These are phyloP conservation scores for Heteromyza rotundicornis DNA, from an alignment of 2,888 invertebrate species.

Conservation along the genomic window DNA sequence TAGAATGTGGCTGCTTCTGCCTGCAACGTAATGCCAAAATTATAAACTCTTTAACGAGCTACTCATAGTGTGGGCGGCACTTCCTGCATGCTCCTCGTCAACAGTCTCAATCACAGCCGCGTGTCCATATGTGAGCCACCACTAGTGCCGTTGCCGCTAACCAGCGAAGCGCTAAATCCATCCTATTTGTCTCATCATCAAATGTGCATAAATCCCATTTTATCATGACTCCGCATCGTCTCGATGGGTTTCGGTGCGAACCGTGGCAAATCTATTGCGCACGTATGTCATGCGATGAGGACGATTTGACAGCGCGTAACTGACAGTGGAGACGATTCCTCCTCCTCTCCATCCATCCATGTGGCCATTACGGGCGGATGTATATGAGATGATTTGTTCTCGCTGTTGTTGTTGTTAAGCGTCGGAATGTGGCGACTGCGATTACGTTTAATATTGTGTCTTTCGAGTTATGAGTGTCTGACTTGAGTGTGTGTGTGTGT, in stretches of 20 bases:
- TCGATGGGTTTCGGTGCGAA: background rate
- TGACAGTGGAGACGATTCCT: background rate
- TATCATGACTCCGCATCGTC: slow-evolving; percentile 13
- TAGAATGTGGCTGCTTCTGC: background rate
- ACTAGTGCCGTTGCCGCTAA: too few species aligned
- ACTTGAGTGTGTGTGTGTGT: background rate
- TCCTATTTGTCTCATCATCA: slow-evolving; percentile 41
- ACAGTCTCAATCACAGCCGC: too few species aligned
- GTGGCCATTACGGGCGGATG: background rate
- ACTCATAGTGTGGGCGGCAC: too few species aligned
- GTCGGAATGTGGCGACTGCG: background rate
- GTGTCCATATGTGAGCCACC: too few species aligned
- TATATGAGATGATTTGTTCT: background rate
- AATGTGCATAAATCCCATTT: slow-evolving; percentile 39
- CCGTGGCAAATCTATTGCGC: background rate
- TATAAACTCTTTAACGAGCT: background rate
- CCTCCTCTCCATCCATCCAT: background rate
- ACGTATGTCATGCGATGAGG: background rate
- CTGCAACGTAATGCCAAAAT: background rate
- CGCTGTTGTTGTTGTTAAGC: too few species aligned
- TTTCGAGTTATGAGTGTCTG: background rate
- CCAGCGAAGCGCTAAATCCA: slow-evolving; percentile 27
- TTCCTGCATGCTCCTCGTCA: too few species aligned
- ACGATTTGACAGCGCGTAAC: background rate
- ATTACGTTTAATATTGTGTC: background rate